A percentile compares a stretch with the other conserved stretches of the same genome.
Evolutionary conservation across 2,113 vertebrate genomes (phyloP).

Genomic region (Pomatorhinus ruficollis): DNA sequence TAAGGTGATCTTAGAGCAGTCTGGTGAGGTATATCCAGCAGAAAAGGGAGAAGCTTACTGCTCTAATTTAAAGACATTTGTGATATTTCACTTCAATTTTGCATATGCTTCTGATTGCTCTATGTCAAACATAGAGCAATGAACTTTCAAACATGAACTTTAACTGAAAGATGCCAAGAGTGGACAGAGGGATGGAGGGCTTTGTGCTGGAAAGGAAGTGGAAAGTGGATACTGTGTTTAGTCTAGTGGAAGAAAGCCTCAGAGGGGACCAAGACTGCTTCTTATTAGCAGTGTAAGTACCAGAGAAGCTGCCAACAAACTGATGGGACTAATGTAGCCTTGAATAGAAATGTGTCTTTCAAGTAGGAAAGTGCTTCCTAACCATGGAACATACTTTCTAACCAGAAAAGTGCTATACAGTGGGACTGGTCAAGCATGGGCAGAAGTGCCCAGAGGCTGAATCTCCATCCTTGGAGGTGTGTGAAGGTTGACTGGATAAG

Average conservation of each 20-base stretch:
- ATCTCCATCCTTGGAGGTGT: background rate
- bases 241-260: background rate
- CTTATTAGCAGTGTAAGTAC: background rate
- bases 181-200: background rate
- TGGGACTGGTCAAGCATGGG: background rate
- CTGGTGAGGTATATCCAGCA: background rate
- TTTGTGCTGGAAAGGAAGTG: background rate
- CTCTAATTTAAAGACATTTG: background rate
- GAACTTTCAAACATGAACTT: background rate
- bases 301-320: background rate
- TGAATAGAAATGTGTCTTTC: background rate
- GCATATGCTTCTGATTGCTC: background rate
- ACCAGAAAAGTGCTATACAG: background rate
- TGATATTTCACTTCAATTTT: background rate
- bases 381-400: background rate
- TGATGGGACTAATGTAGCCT: background rate
- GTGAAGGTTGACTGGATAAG: background rate
- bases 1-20: background rate
- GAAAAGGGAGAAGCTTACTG: background rate
- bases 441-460: background rate
- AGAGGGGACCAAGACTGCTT: background rate
- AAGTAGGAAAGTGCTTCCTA: background rate
- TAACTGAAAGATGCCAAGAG: background rate
- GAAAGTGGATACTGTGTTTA: background rate
- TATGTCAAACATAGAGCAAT: background rate